Evolutionary conservation across 2,797 vertebrate genomes (phyloP).

Genomic region (Smutsia temminckii): DNA sequence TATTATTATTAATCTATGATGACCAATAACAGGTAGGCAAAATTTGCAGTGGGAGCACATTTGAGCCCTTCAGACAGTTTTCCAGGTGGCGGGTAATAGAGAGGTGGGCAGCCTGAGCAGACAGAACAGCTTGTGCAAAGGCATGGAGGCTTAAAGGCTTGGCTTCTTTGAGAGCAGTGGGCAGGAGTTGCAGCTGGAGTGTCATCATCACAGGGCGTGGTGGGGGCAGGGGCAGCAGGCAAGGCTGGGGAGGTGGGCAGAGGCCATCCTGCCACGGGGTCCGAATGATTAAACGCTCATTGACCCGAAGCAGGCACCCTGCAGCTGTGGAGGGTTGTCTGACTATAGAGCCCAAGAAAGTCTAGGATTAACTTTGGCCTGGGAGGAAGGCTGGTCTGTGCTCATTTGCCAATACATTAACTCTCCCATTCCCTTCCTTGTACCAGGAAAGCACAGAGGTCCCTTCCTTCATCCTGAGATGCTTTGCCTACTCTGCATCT

Average conservation of each 20-base stretch:
- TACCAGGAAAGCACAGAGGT: not conserved
- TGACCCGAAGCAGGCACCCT: not conserved
- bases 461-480: not conserved
- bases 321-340: not conserved
- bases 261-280: slow-evolving; percentile 1
- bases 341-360: not conserved
- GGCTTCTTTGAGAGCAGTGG: not conserved
- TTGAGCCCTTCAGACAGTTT: not conserved
- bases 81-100: slow-evolving; percentile 19
- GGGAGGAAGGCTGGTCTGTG: not conserved
- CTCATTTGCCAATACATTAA: not conserved
- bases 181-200: not conserved
- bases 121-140: not conserved
- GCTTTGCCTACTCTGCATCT: too few relatives aligned
- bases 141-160: not conserved
- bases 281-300: not conserved
- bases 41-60: slow-evolving; percentile 10
- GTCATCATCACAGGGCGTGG: not conserved
- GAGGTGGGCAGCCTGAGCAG: not conserved
- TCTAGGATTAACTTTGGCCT: not conserved
- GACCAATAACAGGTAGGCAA: slow-evolving; percentile 46
- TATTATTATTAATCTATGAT: slow-evolving; percentile 53
- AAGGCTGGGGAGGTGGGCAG: not conserved
- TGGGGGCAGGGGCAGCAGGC: not conserved
- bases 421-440: not conserved